A percentile compares a stretch with the other conserved stretches of the same genome.
Evolutionary conservation across 2,888 invertebrate genomes (phyloP).

Genomic region (Tryphoninae sp.): DNA sequence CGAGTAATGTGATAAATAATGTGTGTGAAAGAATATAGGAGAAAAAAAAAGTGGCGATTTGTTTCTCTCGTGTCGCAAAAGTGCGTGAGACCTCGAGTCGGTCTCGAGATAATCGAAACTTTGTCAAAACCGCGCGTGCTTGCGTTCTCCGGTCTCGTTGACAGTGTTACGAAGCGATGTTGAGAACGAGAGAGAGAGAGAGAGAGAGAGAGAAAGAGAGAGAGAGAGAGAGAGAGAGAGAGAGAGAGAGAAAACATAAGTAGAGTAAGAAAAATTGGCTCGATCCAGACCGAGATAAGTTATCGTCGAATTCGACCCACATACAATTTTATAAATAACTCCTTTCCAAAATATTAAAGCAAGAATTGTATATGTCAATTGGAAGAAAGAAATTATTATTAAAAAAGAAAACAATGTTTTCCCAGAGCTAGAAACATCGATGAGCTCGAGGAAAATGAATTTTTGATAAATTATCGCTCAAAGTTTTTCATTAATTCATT

Average conservation of each 20-base stretch:
- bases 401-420: no score
- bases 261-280: constrained; percentile 1
- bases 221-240: constrained; percentile 2
- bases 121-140: constrained; percentile 26
- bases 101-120: constrained; percentile 40
- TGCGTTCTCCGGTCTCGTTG: neutral
- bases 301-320: constrained; percentile 23
- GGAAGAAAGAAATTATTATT: neutral
- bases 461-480: no score
- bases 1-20: constrained; percentile 5
- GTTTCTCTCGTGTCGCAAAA: constrained; percentile 42
- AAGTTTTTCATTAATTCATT: neutral
- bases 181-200: constrained; percentile 2
- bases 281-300: constrained; percentile 22
- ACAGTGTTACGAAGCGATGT: neutral
- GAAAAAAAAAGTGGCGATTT: constrained; percentile 29
- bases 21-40: neutral
- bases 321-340: neutral
- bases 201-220: constrained; percentile 13
- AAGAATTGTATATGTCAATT: neutral
- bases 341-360: neutral
- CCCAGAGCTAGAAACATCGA: no score
- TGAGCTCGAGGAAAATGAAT: no score
- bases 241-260: neutral
- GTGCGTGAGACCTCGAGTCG: constrained; percentile 39